Conservation (phyloP, 2,113 vertebrate species). For the Pseudonaja textilis region DNA sequence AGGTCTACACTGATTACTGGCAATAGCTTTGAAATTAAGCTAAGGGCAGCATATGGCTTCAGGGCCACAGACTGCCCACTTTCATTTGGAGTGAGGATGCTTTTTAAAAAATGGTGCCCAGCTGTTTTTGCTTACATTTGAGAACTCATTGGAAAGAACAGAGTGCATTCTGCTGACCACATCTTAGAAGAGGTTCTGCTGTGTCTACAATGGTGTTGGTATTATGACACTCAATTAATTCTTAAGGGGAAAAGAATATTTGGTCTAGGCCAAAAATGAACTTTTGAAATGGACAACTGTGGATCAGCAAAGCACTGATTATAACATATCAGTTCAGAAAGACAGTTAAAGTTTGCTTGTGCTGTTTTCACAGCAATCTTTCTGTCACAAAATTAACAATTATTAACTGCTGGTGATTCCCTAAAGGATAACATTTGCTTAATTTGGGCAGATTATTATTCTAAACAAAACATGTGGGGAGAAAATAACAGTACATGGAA, state of each 20-base stretch:
- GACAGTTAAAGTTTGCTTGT: background rate
- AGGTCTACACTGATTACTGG: background rate
- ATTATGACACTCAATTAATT: background rate
- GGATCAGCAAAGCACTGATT: background rate
- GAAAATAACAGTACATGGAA: background rate
- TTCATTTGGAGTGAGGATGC: background rate
- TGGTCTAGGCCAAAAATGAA: background rate
- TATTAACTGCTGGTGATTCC: constrained; percentile 4
- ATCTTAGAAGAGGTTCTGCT: background rate
- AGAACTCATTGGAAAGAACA: background rate
- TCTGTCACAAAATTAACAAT: background rate
- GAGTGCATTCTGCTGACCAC: background rate
- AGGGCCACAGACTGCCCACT: background rate
- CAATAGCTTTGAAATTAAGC: background rate
- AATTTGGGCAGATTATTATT: background rate
- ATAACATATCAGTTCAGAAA: background rate
- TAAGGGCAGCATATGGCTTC: background rate
- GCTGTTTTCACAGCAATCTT: background rate
- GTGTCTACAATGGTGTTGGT: background rate
- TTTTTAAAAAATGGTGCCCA: background rate
- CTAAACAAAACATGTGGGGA: background rate
- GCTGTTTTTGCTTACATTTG: background rate
- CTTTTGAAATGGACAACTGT: background rate
- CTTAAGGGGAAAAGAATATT: background rate
- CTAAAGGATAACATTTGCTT: constrained; percentile 1